Conservation (phyloP, 2,797 vertebrate genomes). For the Zenarchopterus dispar region DNA sequence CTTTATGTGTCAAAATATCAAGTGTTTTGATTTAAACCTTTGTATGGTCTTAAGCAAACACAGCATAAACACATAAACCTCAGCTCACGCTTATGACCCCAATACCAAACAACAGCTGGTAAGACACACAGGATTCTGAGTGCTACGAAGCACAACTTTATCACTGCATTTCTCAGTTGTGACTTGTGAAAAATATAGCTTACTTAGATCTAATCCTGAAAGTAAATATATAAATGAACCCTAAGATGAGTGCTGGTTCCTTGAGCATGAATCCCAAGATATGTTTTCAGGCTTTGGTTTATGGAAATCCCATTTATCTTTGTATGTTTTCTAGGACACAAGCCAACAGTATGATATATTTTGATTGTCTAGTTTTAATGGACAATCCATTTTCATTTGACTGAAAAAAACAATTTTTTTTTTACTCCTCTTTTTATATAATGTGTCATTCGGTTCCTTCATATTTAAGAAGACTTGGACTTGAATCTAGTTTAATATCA, state of each 20-base stretch:
- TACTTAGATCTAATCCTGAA: constrained; percentile 7
- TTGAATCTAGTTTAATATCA: constrained; percentile 16
- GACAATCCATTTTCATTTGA: constrained; percentile 14
- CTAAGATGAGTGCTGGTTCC: constrained; percentile 8
- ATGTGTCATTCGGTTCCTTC: too few species aligned
- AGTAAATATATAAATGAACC: constrained; percentile 13
- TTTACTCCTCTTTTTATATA: too few species aligned
- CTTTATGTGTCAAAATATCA: constrained; percentile 25
- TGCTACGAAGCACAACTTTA: constrained; percentile 3
- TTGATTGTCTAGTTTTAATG: constrained; percentile 8
- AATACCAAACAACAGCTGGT: background rate
- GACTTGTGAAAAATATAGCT: constrained; percentile 13
- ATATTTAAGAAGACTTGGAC: too few species aligned
- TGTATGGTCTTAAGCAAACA: constrained; percentile 15
- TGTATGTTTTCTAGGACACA: constrained; percentile 16
- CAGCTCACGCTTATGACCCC: constrained; percentile 10
- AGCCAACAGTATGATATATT: background rate
- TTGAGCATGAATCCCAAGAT: background rate
- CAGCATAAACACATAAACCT: constrained; percentile 5
- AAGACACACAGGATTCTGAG: constrained; percentile 8
- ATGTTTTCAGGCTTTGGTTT: constrained; percentile 31
- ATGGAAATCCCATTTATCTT: constrained; percentile 43
- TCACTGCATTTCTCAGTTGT: constrained; percentile 6
- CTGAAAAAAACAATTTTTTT: too few species aligned
- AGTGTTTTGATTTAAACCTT: constrained; percentile 23